These are phyloP conservation scores for Exephanes ischioxanthus DNA, from an alignment of 2,888 invertebrate genomes.

Conservation along the genomic window DNA sequence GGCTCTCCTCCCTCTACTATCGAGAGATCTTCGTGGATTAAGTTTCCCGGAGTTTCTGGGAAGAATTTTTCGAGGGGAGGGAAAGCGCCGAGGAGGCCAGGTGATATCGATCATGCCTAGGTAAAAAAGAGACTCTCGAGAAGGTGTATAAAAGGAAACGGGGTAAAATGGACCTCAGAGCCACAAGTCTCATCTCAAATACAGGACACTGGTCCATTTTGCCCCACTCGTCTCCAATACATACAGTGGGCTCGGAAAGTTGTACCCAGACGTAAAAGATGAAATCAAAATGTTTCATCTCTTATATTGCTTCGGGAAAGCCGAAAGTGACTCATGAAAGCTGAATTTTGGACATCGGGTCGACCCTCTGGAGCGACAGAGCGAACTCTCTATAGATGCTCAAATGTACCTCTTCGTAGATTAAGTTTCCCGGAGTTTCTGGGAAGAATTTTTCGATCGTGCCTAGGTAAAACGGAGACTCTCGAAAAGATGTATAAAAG, in stretches of 20 bases:
- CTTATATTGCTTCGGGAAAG: conserved; percentile 53
- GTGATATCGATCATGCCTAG: conserved; percentile 10
- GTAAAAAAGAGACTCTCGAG: too few species aligned
- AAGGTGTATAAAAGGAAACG: too few species aligned
- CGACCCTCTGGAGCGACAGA: not conserved
- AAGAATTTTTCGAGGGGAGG: conserved; percentile 69
- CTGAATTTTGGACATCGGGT: conserved; percentile 42
- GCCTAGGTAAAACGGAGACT: too few species aligned
- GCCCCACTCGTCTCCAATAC: too few species aligned
- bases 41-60: conserved; percentile 69
- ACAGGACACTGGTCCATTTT: too few species aligned
- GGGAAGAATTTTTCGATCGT: conserved; percentile 71
- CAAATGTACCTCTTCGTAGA: conserved; percentile 66
- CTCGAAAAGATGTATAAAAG: too few species aligned
- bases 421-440: conserved; percentile 70
- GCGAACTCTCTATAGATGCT: not conserved
- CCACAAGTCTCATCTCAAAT: too few species aligned
- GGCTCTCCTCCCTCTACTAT: not conserved
- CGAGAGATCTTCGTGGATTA: conserved; percentile 73
- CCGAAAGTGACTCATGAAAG: conserved; percentile 73
- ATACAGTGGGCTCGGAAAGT: too few species aligned
- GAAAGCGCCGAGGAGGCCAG: conserved; percentile 13
- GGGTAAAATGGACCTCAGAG: too few species aligned
- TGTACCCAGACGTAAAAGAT: not conserved
- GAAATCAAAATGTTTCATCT: conserved; percentile 17